Percentiles rank a stretch among this genome's conserved stretches.
phyloP scores from a whole-genome alignment of 2,797 vertebrate genomes.

The Danio jaintianensis region DNA sequence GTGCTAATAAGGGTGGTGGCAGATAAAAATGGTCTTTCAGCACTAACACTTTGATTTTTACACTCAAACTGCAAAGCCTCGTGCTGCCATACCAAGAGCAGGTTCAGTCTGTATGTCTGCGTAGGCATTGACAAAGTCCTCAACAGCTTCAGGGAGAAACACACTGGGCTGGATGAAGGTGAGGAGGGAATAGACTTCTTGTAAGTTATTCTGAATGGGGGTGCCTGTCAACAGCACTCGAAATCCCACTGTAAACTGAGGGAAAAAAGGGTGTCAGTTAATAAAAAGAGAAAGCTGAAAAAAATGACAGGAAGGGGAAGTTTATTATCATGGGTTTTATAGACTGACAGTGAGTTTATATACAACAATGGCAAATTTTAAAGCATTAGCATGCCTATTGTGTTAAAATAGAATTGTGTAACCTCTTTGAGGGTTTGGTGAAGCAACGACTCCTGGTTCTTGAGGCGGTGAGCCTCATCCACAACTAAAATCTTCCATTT shows the following conservation, averaged over 20 bases:
- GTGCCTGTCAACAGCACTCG: conserved; percentile 90
- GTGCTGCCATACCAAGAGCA: conserved; percentile 74
- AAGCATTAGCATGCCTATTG: neutral
- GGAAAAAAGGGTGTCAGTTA: neutral
- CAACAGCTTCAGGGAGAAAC: conserved; percentile 77
- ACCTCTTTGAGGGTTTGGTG: conserved; percentile 87
- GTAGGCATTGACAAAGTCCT: conserved; percentile 82
- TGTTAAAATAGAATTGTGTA: neutral
- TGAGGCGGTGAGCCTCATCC: conserved; percentile 94
- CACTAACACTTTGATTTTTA: neutral
- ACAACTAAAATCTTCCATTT: conserved; percentile 85
- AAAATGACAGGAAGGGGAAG: neutral
- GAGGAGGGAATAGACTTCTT: conserved; percentile 91
- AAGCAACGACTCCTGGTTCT: conserved; percentile 88
- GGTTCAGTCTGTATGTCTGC: conserved; percentile 76
- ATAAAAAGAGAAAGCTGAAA: neutral
- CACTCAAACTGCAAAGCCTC: neutral
- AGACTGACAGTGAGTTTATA: neutral
- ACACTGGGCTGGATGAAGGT: conserved; percentile 86
- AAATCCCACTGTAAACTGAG: conserved; percentile 87
- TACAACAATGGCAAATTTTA: neutral
- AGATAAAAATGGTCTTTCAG: neutral
- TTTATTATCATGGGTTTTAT: neutral
- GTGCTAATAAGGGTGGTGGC: neutral
- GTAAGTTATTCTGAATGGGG: conserved; percentile 93